Conservation (phyloP, 2,113 vertebrate genomes). For the Sus scrofa region T2T-Sscrofa CM000815.6:4012501-4013000, state of each 20-base stretch:
- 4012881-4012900: background rate
- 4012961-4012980: background rate
- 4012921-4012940: background rate
- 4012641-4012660: background rate
- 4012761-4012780: too few species aligned
- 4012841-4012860: background rate
- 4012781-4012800: background rate
- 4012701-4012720: background rate
- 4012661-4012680: background rate
- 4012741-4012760: too few species aligned
- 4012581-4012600: background rate
- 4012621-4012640: background rate
- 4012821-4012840: background rate
- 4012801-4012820: background rate
- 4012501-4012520: background rate
- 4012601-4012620: background rate
- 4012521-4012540: background rate
- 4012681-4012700: background rate
- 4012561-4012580: background rate
- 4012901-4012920: background rate
- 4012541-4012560: background rate
- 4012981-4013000: background rate
- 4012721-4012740: too few species aligned
- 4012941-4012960: background rate
- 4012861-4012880: background rate